These are phyloP conservation scores for Polydrusus cervinus DNA, from an alignment of 2,888 invertebrate species.

Conservation along the genomic window DNA sequence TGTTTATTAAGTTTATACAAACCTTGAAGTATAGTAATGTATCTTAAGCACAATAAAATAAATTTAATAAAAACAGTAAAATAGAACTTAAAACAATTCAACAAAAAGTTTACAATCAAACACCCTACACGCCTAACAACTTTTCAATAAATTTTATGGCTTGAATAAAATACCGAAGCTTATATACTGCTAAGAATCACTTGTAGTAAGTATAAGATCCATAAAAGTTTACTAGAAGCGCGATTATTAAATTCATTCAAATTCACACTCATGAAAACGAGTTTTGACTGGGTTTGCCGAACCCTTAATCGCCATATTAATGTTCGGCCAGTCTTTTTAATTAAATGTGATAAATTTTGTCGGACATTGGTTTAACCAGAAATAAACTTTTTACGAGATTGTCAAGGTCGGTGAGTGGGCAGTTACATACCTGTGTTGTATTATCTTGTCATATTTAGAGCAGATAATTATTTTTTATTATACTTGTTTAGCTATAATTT, in stretches of 20 bases:
- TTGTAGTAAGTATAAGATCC: slow-evolving; percentile 38
- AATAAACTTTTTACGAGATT: slow-evolving; percentile 36
- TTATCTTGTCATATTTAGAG: slow-evolving; percentile 44
- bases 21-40: too few species aligned
- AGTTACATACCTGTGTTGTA: slow-evolving; percentile 33
- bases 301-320: slow-evolving; percentile 33
- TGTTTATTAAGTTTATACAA: too few species aligned
- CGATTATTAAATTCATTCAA: slow-evolving; percentile 38
- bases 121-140: slow-evolving; percentile 6
- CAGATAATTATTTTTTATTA: slow-evolving; percentile 39
- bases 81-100: not conserved
- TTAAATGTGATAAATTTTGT: slow-evolving; percentile 38
- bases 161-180: slow-evolving; percentile 36
- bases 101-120: not conserved
- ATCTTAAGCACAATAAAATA: too few species aligned
- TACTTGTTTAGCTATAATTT: slow-evolving; percentile 21
- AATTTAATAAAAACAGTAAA: not conserved
- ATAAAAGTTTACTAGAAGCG: slow-evolving; percentile 42
- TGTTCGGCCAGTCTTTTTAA: slow-evolving; percentile 32
- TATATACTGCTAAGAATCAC: slow-evolving; percentile 37
- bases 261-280: slow-evolving; percentile 29
- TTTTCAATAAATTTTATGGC: slow-evolving; percentile 40
- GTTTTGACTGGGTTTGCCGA: slow-evolving; percentile 34
- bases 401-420: slow-evolving; percentile 39
- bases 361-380: slow-evolving; percentile 23